Base-by-base conservation (phyloP, 1,140 invertebrate genomes). In the Drosophila lini region DNA sequence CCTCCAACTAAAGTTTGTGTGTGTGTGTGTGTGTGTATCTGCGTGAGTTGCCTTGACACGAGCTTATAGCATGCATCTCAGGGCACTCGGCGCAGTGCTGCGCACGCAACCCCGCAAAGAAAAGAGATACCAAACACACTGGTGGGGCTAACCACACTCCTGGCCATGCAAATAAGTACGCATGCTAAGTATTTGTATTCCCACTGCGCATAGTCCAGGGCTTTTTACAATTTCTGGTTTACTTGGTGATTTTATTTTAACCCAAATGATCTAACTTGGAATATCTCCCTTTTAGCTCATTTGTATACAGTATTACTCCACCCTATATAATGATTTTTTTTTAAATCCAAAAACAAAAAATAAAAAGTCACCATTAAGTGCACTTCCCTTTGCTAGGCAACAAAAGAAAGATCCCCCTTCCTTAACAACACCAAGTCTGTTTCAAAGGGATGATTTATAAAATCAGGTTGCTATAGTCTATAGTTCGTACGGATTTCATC, bases 51-150 rank as follows among this genome's bases (percentile, higher is more conserved):
- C 60, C 60, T 62, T 62, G 60, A 58, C 60, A 62, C n/a, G n/a
- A 57, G 44, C 58, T 38, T 75, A 36, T 82, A 82, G 80, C 80
- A 82, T 82, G 80, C 75, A 78, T 82, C 64, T 82, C 80, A 63
- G 80, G 48, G 67, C 67, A 22, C 48, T 70, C 64, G 75, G 80
- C 75, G 80, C 80, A 81, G 45, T 57, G 59, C 69, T 81, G 79
- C 78, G 78, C 79, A 81, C 79, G 65, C 78, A 81, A 80, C 65
- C 69, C 57, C 61, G 36, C 56, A 16, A 48, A 19, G 31, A 58
- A 50, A 38, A 32, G 25, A 48, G 13, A 62, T 62, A 56, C 19
- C 62, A 10, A 1, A 31, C 36, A 36, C 45, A n/a, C 13, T 47
- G 45, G 13, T 53, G 52, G 57, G 59, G 4, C 56, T 40, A 22